phyloP scores from a whole-genome alignment of 2,888 invertebrate species.

The Diachrysia chrysitis region DNA sequence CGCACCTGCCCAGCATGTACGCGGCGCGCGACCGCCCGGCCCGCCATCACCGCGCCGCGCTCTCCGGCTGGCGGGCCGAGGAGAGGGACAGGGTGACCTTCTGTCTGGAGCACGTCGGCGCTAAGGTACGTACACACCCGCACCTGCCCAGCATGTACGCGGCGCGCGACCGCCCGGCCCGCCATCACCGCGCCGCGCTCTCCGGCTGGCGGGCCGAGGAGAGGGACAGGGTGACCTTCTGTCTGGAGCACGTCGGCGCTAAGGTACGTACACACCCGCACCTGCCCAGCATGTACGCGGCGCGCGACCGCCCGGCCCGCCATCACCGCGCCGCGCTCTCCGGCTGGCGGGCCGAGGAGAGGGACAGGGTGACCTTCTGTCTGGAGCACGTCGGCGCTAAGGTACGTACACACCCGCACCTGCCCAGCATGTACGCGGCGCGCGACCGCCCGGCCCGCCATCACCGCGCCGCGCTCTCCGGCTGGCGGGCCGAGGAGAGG shows the following conservation, averaged over 20 bases:
- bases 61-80: slow-evolving; percentile 97
- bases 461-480: slow-evolving; percentile 95
- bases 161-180: slow-evolving; percentile 91
- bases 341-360: slow-evolving; percentile 97
- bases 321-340: slow-evolving; percentile 95
- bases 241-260: slow-evolving; percentile 96
- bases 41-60: slow-evolving; percentile 93
- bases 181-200: slow-evolving; percentile 94
- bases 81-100: slow-evolving; percentile 94
- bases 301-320: slow-evolving; percentile 92
- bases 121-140: slow-evolving; percentile 89
- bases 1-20: slow-evolving; percentile 69
- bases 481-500: slow-evolving; percentile 96
- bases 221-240: slow-evolving; percentile 93
- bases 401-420: slow-evolving; percentile 73
- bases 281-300: slow-evolving; percentile 69
- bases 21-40: slow-evolving; percentile 91
- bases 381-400: slow-evolving; percentile 95
- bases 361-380: slow-evolving; percentile 94
- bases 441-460: slow-evolving; percentile 93
- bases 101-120: slow-evolving; percentile 96
- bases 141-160: slow-evolving; percentile 69
- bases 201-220: slow-evolving; percentile 98
- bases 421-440: slow-evolving; percentile 69
- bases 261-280: slow-evolving; percentile 85